Conservation (phyloP, 2,888 invertebrate genomes). For the Gryllus longicercus region DNA sequence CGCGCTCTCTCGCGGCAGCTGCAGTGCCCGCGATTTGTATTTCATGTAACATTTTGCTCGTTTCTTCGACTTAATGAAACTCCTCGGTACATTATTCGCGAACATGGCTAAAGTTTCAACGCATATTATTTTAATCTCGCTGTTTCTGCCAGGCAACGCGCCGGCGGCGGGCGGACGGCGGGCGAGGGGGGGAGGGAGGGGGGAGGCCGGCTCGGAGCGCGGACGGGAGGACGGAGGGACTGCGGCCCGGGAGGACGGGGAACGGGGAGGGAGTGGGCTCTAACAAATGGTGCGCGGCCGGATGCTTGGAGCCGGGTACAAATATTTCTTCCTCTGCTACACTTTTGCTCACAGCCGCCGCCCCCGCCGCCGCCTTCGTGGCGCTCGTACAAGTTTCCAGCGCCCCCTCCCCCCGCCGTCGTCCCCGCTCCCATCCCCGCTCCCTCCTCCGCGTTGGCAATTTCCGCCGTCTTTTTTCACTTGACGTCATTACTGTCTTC, state of each 20-base stretch:
- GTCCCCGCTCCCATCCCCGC: background rate
- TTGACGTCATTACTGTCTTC: conserved; percentile 11
- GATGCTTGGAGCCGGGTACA: conserved; percentile 17
- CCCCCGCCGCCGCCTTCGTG: background rate
- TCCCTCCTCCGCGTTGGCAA: background rate
- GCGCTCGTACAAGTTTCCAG: conserved; percentile 1
- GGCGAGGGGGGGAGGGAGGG: background rate
- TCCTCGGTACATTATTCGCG: conserved; percentile 17
- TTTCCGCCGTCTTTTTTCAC: conserved; percentile 8
- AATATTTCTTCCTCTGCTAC: conserved; percentile 17
- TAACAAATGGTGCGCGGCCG: conserved; percentile 17
- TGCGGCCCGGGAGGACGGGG: too few species aligned
- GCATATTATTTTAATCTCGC: conserved; percentile 7
- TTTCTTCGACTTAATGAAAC: conserved; percentile 7
- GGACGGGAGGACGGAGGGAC: too few species aligned
- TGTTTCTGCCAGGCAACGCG: background rate
- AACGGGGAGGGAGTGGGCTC: background rate
- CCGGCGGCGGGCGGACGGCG: background rate
- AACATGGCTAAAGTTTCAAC: conserved; percentile 17
- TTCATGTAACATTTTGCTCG: conserved; percentile 17
- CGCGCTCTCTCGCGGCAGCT: background rate
- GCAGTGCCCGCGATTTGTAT: conserved; percentile 8
- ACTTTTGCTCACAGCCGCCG: background rate
- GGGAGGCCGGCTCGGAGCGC: background rate
- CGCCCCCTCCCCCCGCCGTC: background rate